A percentile compares a stretch with the other conserved stretches of the same genome.
Conservation (phyloP, 2,888 invertebrate species). For the Drosophila stalkeri region DNA sequence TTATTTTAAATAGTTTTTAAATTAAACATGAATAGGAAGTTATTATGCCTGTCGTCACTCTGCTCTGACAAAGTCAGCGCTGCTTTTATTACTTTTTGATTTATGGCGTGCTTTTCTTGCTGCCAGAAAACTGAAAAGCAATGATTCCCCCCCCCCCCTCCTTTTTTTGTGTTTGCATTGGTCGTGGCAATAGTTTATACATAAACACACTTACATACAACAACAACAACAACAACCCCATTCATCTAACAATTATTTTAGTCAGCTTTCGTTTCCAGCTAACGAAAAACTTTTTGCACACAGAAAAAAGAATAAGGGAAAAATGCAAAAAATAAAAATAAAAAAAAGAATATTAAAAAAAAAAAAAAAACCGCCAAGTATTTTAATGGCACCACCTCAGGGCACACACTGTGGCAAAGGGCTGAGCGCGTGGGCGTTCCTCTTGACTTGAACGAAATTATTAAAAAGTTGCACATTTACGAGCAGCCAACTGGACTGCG, state of each 20-base stretch:
- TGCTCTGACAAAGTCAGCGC: conserved; percentile 13
- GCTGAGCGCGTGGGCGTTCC: conserved; percentile 3
- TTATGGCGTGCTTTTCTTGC: conserved; percentile 12
- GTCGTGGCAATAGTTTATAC: conserved; percentile 25
- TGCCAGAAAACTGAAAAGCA: conserved; percentile 1
- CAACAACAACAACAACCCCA: not conserved
- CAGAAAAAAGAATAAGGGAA: not conserved
- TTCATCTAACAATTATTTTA: conserved; percentile 38
- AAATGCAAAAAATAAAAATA: not conserved
- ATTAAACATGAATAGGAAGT: conserved; percentile 36
- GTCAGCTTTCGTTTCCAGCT: conserved; percentile 23
- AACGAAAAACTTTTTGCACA: conserved; percentile 32
- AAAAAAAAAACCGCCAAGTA: conserved; percentile 10
- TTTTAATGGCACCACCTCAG: conserved; percentile 22
- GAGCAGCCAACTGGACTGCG: conserved; percentile 38
- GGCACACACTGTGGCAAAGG: not conserved
- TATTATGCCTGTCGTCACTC: conserved; percentile 23
- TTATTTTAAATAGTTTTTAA: conserved; percentile 34
- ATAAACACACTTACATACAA: conserved; percentile 17
- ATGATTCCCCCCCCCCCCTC: not conserved
- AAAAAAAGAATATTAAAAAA: too few relatives aligned
- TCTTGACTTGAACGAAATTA: conserved; percentile 43
- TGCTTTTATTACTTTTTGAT: conserved; percentile 30
- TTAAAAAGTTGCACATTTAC: conserved; percentile 54
- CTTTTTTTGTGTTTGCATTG: not conserved